These are phyloP conservation scores for Choloepus didactylus DNA, from an alignment of 2,797 vertebrate species.

Conservation along the genomic window DNA sequence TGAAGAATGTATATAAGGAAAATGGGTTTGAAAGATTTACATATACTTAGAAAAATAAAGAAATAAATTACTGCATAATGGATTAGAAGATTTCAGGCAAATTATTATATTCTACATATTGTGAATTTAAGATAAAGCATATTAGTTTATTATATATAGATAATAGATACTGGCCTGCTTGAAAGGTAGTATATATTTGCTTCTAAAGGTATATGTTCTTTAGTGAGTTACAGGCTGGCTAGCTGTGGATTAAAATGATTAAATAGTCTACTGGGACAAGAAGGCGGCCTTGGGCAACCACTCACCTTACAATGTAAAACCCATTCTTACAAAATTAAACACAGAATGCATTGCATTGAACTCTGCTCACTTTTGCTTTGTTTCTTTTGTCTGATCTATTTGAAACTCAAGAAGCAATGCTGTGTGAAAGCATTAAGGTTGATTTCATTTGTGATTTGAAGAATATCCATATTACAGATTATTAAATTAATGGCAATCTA, in stretches of 20 bases:
- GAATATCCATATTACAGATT: constrained; percentile 88
- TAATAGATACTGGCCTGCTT: neutral
- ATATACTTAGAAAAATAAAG: neutral
- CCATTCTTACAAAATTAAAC: constrained; percentile 78
- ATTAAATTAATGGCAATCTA: constrained; percentile 90
- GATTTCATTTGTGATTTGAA: constrained; percentile 87
- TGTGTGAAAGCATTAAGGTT: constrained; percentile 76
- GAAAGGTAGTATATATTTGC: neutral
- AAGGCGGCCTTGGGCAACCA: constrained; percentile 58
- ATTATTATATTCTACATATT: neutral
- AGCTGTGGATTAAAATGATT: constrained; percentile 14
- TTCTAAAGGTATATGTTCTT: constrained; percentile 17
- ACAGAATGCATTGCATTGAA: constrained; percentile 75
- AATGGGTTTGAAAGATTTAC: constrained; percentile 43
- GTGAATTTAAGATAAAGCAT: neutral
- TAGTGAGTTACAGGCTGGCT: constrained; percentile 20
- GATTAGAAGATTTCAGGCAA: neutral
- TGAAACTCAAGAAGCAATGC: constrained; percentile 68
- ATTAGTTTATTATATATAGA: neutral
- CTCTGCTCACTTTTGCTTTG: constrained; percentile 61
- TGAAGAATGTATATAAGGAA: constrained; percentile 37
- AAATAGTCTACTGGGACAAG: neutral
- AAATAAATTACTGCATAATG: neutral
- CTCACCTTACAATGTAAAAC: constrained; percentile 60
- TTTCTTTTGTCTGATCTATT: constrained; percentile 64